phyloP scores from a whole-genome alignment of 2,113 vertebrate genomes.

The Tauraco erythrolophus region DNA sequence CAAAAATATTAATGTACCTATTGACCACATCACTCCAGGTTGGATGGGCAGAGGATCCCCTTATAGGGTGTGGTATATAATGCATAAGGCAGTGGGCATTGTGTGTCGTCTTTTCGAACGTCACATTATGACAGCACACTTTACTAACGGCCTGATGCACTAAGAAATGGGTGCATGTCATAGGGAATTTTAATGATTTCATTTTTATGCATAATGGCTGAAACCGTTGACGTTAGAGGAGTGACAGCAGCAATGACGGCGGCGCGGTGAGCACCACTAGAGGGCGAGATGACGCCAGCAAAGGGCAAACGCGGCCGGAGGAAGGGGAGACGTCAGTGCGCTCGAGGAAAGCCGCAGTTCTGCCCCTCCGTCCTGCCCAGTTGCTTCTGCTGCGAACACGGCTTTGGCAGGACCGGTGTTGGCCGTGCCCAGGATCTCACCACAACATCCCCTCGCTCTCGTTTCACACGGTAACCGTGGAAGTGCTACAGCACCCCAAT shows the following conservation, averaged over 20 bases:
- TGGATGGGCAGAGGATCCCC: neutral
- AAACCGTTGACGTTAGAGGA: neutral
- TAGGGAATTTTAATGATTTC: neutral
- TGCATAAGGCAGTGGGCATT: neutral
- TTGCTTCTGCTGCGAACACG: neutral
- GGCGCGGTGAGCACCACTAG: neutral
- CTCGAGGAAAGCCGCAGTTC: neutral
- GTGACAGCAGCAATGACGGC: neutral
- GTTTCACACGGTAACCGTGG: neutral
- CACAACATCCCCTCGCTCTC: neutral
- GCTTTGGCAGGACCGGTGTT: neutral
- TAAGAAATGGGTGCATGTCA: neutral
- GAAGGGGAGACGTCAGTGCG: too few species aligned
- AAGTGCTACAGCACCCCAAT: neutral
- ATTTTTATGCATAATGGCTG: rapidly evolving
- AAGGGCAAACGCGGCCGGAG: neutral
- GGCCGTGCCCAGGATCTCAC: neutral
- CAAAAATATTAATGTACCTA: neutral
- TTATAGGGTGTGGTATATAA: too few species aligned
- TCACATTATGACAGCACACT: neutral
- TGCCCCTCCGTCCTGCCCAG: neutral
- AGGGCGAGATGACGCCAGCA: slow-evolving; percentile 20
- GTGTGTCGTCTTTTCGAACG: neutral
- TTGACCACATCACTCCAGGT: neutral
- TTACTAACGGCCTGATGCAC: neutral